Conservation (phyloP, 2,888 invertebrate species). For the Anarsia innoxiella region DNA sequence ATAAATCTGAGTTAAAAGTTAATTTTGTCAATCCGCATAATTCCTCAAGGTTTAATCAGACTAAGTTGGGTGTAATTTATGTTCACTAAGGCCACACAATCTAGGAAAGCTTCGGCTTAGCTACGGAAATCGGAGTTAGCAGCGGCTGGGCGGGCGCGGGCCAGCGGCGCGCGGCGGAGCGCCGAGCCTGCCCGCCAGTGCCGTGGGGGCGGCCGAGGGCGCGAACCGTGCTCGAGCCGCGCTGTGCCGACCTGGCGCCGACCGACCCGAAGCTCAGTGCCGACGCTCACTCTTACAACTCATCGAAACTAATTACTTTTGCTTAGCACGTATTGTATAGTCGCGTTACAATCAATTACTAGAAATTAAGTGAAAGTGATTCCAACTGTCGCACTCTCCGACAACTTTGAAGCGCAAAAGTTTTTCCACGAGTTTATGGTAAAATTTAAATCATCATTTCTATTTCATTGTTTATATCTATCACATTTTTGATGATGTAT, state of each 20-base stretch:
- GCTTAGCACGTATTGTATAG: slow-evolving; percentile 27
- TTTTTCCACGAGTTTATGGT: slow-evolving; percentile 32
- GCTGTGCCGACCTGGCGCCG: neutral
- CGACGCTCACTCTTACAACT: slow-evolving; percentile 28
- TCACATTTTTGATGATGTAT: no score
- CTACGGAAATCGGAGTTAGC: slow-evolving; percentile 53
- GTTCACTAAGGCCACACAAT: slow-evolving; percentile 73
- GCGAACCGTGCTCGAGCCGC: slow-evolving; percentile 22
- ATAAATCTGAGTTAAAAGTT: slow-evolving; percentile 74
- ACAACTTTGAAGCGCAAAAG: slow-evolving; percentile 30
- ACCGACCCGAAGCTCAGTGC: neutral
- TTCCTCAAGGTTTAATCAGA: slow-evolving; percentile 75
- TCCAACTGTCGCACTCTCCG: slow-evolving; percentile 34
- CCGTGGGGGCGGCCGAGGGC: slow-evolving; percentile 45
- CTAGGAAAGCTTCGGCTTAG: slow-evolving; percentile 69
- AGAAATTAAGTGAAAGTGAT: slow-evolving; percentile 35
- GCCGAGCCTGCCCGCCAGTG: slow-evolving; percentile 36
- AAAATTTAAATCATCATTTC: slow-evolving; percentile 22
- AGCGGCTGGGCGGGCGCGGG: slow-evolving; percentile 28
- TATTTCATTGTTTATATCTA: no score
- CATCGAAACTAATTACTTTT: slow-evolving; percentile 34
- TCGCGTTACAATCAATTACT: slow-evolving; percentile 27
- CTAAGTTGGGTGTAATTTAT: slow-evolving; percentile 74
- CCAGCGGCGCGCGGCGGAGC: slow-evolving; percentile 15
- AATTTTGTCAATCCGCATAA: slow-evolving; percentile 75